phyloP scores from a whole-genome alignment of 2,888 invertebrate genomes.

The Crocallis elinguaria region DNA sequence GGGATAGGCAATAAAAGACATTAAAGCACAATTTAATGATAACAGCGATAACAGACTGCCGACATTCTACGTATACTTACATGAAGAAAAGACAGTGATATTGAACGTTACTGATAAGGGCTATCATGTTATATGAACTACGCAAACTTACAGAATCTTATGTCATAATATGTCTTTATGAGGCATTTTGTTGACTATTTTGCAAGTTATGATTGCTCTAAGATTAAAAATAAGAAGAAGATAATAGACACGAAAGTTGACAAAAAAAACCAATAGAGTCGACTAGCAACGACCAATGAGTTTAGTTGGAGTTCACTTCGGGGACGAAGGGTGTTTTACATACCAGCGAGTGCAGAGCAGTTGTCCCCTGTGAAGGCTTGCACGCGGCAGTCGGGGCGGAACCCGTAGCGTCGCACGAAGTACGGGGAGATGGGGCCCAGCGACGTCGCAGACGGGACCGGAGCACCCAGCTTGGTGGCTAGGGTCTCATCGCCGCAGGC shows the following conservation, averaged over 20 bases:
- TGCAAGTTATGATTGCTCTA: no score
- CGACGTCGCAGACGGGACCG: conserved; percentile 88
- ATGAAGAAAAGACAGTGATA: conserved; percentile 23
- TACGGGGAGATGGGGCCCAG: conserved; percentile 91
- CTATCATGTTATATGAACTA: no score
- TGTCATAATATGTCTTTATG: no score
- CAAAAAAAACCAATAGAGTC: no score
- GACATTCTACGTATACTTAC: conserved; percentile 23
- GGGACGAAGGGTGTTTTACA: not conserved
- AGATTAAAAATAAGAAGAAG: no score
- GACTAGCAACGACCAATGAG: no score
- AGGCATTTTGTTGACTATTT: no score
- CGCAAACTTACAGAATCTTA: no score
- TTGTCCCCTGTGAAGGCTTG: conserved; percentile 98
- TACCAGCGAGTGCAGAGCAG: conserved; percentile 93
- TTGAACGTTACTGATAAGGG: conserved; percentile 2
- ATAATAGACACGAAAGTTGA: no score
- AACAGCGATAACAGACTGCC: conserved; percentile 14
- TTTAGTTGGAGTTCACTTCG: no score
- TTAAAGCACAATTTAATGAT: conserved; percentile 42
- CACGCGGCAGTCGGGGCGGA: conserved; percentile 91
- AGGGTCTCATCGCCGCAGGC: conserved; percentile 90
- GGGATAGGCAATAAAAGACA: conserved; percentile 27
- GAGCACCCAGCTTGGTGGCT: conserved; percentile 88
- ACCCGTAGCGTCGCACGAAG: conserved; percentile 94